These are phyloP conservation scores for Andrena fulva DNA, from an alignment of 2,888 invertebrate species.

Conservation along the genomic window DNA sequence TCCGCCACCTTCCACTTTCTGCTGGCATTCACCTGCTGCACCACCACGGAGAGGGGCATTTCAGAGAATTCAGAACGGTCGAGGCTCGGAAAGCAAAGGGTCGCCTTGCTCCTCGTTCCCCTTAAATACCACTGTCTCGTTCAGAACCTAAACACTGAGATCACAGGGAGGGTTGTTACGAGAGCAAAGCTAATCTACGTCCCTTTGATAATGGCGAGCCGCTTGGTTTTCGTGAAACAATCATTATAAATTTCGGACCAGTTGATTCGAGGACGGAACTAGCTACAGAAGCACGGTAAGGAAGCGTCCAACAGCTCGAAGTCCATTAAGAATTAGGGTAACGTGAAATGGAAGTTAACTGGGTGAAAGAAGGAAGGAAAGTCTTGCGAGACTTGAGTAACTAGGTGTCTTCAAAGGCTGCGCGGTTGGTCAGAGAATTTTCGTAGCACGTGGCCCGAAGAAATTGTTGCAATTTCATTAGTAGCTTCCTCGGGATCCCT, in stretches of 20 bases:
- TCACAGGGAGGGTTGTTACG: conserved; percentile 10
- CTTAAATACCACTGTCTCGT: conserved; percentile 39
- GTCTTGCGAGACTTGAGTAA: no score
- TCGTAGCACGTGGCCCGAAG: not conserved
- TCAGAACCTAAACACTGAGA: conserved; percentile 31
- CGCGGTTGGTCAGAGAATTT: not conserved
- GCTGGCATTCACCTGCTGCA: conserved; percentile 56
- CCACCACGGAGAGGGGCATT: conserved; percentile 43
- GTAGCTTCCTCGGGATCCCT: not conserved
- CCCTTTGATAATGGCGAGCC: not conserved
- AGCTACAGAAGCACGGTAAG: no score
- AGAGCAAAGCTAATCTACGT: conserved; percentile 39
- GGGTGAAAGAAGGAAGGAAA: no score
- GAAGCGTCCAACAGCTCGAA: not conserved
- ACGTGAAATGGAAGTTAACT: no score
- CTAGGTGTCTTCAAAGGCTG: not conserved
- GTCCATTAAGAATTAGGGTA: no score
- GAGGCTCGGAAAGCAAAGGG: conserved; percentile 47
- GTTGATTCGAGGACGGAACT: not conserved
- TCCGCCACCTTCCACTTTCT: conserved; percentile 54
- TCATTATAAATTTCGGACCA: not conserved
- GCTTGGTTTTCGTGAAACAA: not conserved
- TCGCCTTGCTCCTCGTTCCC: conserved; percentile 45
- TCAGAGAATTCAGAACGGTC: conserved; percentile 56
- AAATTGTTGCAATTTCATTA: conserved; percentile 6